Base-by-base conservation (phyloP, 2,888 invertebrate genomes). In the Tinea pellionella region DNA sequence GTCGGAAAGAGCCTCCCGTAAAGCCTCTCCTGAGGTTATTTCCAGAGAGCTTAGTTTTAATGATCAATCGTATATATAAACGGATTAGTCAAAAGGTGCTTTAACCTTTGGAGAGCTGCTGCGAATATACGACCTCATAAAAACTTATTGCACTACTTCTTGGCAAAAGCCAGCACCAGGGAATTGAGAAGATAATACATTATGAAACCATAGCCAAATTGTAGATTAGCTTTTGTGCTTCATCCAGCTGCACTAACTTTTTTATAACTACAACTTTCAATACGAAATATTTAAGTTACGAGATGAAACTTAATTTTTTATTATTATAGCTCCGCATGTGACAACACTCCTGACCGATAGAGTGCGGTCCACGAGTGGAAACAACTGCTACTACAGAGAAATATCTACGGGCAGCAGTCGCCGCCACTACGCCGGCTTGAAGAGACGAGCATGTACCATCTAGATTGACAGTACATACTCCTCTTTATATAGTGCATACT, bases 41-140 rank as follows among this genome's bases (percentile, higher is more conserved):
- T 57, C 12, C 32, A 57, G 57, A 57, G 32, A 57, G 57, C 57
- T 57, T 57, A 57, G 57, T 57, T 57, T 57, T 57, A 32, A 57
- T 47, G 59, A 59, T 59, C 59, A 42, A 29, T 42, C 59, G 59
- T 29, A 43, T 43, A 43, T 59, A 59, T 59, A 47, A 42, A 59
- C 59, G 59, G 59, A 59, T 59, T 59, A 59, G 59, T 47, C 47
- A 47, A 59, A 57, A 59, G 59, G 59, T 59, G 59, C 18, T 47
- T 47, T 43, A 24, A 43, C 59, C 43, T 59, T 59, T 47, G 47
- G 59, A 47, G 59, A 47, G 59, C 59, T 59, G 59, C 59, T 13
- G 59, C 47, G 59, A 43, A 59, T 43, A 59, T 59, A 59, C 13
- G 13, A 29, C 59, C 24, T 29, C 59, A 43, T 59, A 59, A 59